These are phyloP conservation scores for Vimba vimba DNA, from an alignment of 2,113 vertebrate genomes.

Conservation along the genomic window DNA sequence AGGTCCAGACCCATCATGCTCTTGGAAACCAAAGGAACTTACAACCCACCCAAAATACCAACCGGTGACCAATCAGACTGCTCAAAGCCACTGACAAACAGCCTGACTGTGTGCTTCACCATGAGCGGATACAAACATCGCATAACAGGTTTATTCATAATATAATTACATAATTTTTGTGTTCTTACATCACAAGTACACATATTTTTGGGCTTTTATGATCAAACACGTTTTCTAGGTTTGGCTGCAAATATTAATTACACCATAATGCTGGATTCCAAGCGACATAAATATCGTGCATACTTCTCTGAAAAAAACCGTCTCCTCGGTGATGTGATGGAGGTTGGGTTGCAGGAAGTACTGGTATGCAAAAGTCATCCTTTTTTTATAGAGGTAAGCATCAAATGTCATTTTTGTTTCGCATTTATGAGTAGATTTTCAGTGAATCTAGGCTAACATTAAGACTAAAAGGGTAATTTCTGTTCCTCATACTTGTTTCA, in stretches of 20 bases:
- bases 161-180: background rate
- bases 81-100: background rate
- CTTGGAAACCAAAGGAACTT: constrained; percentile 60
- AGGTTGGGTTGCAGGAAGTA: rapidly evolving
- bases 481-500: background rate
- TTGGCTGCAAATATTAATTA: constrained; percentile 64
- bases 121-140: constrained; percentile 48
- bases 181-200: background rate
- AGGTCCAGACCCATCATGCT: constrained; percentile 75
- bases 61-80: constrained; percentile 59
- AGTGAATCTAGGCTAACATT: background rate
- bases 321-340: background rate
- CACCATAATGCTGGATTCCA: constrained; percentile 69
- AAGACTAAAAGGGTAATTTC: background rate
- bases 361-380: rapidly evolving
- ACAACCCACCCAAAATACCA: constrained; percentile 61
- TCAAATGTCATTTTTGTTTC: background rate
- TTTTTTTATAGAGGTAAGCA: constrained; percentile 66
- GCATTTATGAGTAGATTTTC: background rate
- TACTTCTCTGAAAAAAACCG: constrained; percentile 53
- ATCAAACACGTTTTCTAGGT: constrained; percentile 45
- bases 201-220: background rate
- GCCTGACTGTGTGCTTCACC: constrained; percentile 65
- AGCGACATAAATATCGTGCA: constrained; percentile 68
- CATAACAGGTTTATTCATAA: constrained; percentile 56